phyloP scores from a whole-genome alignment of 2,888 invertebrate genomes.

The Apamea anceps region DNA sequence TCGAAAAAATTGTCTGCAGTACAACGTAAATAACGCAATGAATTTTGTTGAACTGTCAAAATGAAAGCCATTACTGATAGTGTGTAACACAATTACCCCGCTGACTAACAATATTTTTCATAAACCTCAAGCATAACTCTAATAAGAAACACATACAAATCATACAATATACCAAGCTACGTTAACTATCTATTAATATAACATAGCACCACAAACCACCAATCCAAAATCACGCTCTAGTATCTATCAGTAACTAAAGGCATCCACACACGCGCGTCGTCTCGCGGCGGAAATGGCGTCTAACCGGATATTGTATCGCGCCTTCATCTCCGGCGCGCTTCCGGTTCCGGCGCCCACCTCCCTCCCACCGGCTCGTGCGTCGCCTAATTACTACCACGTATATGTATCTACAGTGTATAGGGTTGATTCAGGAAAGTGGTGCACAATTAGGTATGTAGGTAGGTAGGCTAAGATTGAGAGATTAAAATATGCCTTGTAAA shows the following conservation, averaged over 20 bases:
- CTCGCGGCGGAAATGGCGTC: conserved; percentile 90
- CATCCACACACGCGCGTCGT: conserved; percentile 83
- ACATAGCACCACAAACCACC: conserved; percentile 63
- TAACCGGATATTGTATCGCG: conserved; percentile 91
- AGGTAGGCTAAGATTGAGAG: conserved; percentile 19
- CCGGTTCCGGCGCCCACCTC: conserved; percentile 85
- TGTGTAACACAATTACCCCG: not conserved
- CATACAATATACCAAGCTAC: not conserved
- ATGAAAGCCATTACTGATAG: not conserved
- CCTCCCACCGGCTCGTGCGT: conserved; percentile 80
- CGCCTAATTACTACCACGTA: conserved; percentile 86
- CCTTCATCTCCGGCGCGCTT: conserved; percentile 90
- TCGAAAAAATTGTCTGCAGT: not conserved
- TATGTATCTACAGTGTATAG: conserved; percentile 39
- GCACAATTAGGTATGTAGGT: conserved; percentile 21
- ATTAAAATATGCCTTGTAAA: conserved; percentile 23
- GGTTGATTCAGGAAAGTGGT: conserved; percentile 39
- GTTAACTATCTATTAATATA: not conserved
- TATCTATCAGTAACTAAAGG: conserved; percentile 74
- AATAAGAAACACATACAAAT: not conserved
- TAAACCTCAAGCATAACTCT: not conserved
- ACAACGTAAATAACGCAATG: not conserved
- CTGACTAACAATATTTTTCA: not conserved
- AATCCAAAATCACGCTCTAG: conserved; percentile 70
- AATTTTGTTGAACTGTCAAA: not conserved